Base-by-base conservation (phyloP, 2,888 invertebrate species). In the Cryptocheilus praepositus region DNA sequence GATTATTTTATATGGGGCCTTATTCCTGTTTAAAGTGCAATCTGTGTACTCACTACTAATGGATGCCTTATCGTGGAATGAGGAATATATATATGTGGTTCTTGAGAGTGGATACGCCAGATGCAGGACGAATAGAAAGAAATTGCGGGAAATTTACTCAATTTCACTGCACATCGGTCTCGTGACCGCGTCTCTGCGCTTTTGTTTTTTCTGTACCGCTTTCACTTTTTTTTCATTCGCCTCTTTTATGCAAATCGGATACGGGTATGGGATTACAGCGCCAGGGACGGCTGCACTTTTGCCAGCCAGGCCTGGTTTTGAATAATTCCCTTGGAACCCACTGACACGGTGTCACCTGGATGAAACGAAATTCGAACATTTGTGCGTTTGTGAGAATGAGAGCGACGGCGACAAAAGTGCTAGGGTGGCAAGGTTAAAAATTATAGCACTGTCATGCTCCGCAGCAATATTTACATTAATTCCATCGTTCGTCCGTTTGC, bases 281-380 rank as follows among this genome's bases (percentile, higher is more conserved):
- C 76, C 70, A 64, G 77, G 74, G 76, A 81, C 83, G 84, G 85
- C 83, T 87, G 86, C 83, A 79, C 86, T 84, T 87, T 86, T 86
- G 81, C 82, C 86, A 80, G 86, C 74, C 83, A 76, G 77, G 64
- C 73, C 76, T 80, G 73, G 67, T 82, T 81, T 79, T 81, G 81
- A 83, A 83, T 83, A 83, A 83, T 83, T 83, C 80, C 73, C 73
- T 70, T 71, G 67, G 80, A 77, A 72, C 78, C 77, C 77, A 76
- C 70, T 74, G 78, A 70, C 74, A 76, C 73, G 75, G 72, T 80
- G 79, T 80, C 80, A 80, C 80, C 78, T 80, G 79, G 78, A 62
- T 67, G 80, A 80, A 36, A 76, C 78, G 76, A 74, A 77, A 80
- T 77, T 75, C 70, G 71, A 73, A 68, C 76, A 64, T 61, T 68